Evolutionary conservation across 2,113 vertebrate genomes (phyloP).

Genomic region (Calonectris borealis): DNA sequence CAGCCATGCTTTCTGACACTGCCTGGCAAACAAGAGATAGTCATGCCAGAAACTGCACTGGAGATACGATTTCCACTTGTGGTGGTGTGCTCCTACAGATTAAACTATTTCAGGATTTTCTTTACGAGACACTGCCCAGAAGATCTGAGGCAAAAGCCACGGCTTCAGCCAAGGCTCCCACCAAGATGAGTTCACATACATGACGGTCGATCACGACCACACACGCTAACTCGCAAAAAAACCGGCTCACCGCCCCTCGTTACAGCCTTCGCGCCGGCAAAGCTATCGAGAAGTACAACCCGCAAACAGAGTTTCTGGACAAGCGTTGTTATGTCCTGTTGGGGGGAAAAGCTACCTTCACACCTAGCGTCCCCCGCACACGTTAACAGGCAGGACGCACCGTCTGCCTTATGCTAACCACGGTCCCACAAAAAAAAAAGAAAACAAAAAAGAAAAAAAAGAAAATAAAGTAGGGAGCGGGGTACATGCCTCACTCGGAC

Average conservation of each 20-base stretch:
- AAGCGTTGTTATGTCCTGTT: fast-evolving
- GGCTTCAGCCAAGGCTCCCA: too few species aligned
- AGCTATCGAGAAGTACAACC: too few species aligned
- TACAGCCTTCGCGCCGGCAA: fast-evolving
- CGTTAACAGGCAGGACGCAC: background rate
- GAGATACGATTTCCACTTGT: fast-evolving
- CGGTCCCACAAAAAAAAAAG: too few species aligned
- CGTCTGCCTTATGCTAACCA: background rate
- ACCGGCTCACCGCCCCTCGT: fast-evolving
- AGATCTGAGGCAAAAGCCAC: background rate
- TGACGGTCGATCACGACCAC: fast-evolving
- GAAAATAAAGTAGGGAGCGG: too few species aligned
- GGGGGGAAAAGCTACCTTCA: background rate
- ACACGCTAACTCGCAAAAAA: fast-evolving
- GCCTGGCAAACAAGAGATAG: background rate
- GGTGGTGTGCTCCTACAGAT: background rate
- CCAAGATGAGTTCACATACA: fast-evolving
- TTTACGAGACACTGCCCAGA: background rate
- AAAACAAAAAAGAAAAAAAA: too few species aligned
- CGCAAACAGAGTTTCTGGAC: background rate
- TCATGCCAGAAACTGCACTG: fast-evolving
- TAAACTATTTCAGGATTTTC: background rate
- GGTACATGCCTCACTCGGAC: fast-evolving
- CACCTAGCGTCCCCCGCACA: background rate
- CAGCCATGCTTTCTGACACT: fast-evolving